Evolutionary conservation across 2,888 invertebrate genomes (phyloP).

Genomic region (Branchellion lobata): DNA sequence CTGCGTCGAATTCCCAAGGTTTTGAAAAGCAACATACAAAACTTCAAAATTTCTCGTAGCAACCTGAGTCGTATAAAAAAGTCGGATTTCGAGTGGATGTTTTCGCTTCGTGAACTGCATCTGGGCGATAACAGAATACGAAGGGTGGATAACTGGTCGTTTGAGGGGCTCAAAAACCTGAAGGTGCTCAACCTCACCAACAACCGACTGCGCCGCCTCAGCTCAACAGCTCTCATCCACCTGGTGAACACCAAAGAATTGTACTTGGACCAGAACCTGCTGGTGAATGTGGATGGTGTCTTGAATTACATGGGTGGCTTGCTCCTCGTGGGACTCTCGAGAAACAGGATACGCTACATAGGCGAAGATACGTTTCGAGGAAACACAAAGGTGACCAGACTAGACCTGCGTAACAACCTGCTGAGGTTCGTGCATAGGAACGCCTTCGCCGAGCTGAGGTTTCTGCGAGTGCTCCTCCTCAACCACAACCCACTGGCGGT

Average conservation of each 20-base stretch:
- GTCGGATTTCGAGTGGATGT: constrained; percentile 47
- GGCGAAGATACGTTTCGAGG: constrained; percentile 71
- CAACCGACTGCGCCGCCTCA: constrained; percentile 46
- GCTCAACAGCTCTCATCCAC: constrained; percentile 33
- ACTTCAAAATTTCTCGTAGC: constrained; percentile 50
- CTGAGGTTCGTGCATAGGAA: constrained; percentile 70
- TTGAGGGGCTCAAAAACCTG: constrained; percentile 48
- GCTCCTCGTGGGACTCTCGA: constrained; percentile 65
- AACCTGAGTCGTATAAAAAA: constrained; percentile 45
- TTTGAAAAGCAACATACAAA: constrained; percentile 46
- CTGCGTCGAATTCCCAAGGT: too few relatives aligned
- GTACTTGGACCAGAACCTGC: too few relatives aligned
- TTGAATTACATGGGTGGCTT: too few relatives aligned
- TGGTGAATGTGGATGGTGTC: too few relatives aligned
- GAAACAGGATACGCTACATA: constrained; percentile 66
- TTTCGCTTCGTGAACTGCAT: constrained; percentile 44
- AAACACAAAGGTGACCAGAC: constrained; percentile 71
- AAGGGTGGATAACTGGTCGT: constrained; percentile 43
- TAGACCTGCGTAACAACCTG: constrained; percentile 75
- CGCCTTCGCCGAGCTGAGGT: constrained; percentile 71
- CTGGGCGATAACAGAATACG: constrained; percentile 49
- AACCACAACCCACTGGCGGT: constrained; percentile 70
- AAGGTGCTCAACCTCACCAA: constrained; percentile 47
- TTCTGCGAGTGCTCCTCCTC: constrained; percentile 72
- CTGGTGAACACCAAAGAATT: too few relatives aligned